A percentile compares a stretch with the other conserved stretches of the same genome.
Evolutionary conservation across 1,140 invertebrate species (phyloP).

Genomic region (Drosophila bocqueti): DNA sequence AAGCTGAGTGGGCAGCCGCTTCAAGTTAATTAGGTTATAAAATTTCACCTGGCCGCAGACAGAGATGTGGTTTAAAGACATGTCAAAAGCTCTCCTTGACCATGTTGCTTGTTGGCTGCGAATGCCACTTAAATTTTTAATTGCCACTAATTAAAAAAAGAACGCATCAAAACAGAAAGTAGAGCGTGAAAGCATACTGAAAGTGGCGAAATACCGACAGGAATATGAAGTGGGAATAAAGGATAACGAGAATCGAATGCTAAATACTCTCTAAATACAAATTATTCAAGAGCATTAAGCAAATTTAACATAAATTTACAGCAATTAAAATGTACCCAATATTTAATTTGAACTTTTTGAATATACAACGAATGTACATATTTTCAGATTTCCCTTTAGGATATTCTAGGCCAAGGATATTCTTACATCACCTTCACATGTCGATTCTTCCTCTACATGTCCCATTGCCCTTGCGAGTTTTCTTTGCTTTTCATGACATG

Average conservation of each 20-base stretch:
- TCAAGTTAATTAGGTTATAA: slow-evolving; percentile 62
- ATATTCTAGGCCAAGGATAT: not conserved
- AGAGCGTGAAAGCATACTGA: slow-evolving; percentile 26
- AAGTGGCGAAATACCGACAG: slow-evolving; percentile 18
- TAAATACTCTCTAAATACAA: slow-evolving; percentile 1
- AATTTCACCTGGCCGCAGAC: slow-evolving; percentile 32
- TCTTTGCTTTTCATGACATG: slow-evolving; percentile 36
- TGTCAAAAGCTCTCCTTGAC: slow-evolving; percentile 40
- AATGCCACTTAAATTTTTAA: slow-evolving; percentile 61
- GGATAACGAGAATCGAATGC: not conserved
- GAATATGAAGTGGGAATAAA: not conserved
- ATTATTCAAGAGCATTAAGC: not conserved
- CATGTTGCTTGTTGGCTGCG: slow-evolving; percentile 24
- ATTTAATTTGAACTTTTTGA: too few species aligned
- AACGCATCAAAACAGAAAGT: slow-evolving; percentile 44
- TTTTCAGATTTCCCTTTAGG: too few species aligned
- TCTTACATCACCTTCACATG: not conserved
- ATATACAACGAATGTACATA: too few species aligned
- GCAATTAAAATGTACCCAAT: not conserved
- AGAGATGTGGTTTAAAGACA: slow-evolving; percentile 25
- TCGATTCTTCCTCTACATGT: not conserved
- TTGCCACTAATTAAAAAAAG: slow-evolving; percentile 62
- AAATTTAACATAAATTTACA: not conserved
- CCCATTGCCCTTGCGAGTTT: slow-evolving; percentile 7
- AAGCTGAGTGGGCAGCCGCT: slow-evolving; percentile 22